These are phyloP conservation scores for Gibbula magus DNA, from an alignment of 2,888 invertebrate species.

Conservation along the genomic window DNA sequence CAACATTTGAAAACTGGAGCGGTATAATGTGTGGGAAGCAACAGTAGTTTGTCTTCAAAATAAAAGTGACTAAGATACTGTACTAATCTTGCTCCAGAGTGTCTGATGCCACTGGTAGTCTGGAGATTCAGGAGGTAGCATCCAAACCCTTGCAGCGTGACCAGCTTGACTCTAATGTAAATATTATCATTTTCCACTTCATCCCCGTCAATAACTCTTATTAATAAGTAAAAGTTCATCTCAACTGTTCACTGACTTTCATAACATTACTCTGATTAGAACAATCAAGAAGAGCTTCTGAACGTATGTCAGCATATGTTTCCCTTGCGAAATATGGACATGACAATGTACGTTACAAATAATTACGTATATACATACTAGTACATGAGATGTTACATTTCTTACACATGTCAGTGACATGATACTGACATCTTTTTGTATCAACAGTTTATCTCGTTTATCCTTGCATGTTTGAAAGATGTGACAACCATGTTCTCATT, in stretches of 20 bases:
- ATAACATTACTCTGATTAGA: no score
- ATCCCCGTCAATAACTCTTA: background rate
- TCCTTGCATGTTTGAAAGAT: background rate
- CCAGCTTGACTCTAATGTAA: constrained; percentile 83
- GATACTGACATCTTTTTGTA: background rate
- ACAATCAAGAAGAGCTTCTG: no score
- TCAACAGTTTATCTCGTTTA: background rate
- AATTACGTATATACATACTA: no score
- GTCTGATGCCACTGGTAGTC: constrained; percentile 48
- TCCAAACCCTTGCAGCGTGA: constrained; percentile 85
- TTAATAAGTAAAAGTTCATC: background rate
- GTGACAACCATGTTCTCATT: background rate
- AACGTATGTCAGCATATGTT: no score
- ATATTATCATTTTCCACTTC: constrained; percentile 46
- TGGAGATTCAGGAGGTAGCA: constrained; percentile 75
- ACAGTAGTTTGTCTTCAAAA: no score
- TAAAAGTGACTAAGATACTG: background rate
- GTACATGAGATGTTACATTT: no score
- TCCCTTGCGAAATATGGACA: no score
- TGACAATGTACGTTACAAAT: no score
- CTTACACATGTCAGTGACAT: no score
- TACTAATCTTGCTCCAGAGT: constrained; percentile 39
- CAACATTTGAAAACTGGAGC: no score
- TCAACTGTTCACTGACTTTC: no score
- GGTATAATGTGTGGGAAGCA: no score